These are phyloP conservation scores for Cyanoderma ruficeps DNA, from an alignment of 2,113 vertebrate genomes.

Conservation along the genomic window DNA sequence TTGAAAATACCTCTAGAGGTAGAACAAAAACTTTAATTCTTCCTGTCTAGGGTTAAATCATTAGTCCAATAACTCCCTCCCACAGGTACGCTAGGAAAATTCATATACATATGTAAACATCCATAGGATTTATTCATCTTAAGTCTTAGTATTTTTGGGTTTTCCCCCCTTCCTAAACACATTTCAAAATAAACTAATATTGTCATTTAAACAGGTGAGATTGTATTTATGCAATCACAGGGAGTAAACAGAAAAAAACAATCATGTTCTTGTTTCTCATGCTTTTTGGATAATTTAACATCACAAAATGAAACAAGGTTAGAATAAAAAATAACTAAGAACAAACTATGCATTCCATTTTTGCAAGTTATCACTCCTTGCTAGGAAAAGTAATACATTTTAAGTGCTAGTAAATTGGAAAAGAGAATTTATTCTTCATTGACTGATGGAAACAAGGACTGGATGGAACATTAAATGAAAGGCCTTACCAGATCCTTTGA, in stretches of 20 bases:
- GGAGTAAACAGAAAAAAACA: not conserved
- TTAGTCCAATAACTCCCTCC: not conserved
- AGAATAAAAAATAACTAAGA: not conserved
- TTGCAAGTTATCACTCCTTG: not conserved
- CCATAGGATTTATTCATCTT: not conserved
- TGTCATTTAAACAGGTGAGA: not conserved
- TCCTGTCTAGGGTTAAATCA: not conserved
- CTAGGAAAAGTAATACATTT: not conserved
- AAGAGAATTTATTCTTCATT: not conserved
- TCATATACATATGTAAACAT: too few relatives aligned
- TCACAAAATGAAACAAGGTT: not conserved
- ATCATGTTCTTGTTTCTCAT: not conserved
- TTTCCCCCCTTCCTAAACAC: not conserved
- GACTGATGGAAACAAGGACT: conserved; percentile 23
- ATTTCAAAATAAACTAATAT: not conserved
- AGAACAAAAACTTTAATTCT: not conserved
- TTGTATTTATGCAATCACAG: not conserved
- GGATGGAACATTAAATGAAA: not conserved
- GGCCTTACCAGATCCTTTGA: not conserved
- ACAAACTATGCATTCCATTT: not conserved
- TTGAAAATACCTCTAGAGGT: not conserved
- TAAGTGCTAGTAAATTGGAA: conserved; percentile 15
- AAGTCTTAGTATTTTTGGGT: fast-evolving
- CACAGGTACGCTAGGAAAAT: not conserved
- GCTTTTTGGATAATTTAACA: not conserved